These are phyloP conservation scores for Symphodus melops DNA, from an alignment of 2,113 vertebrate genomes.

Conservation along the genomic window DNA sequence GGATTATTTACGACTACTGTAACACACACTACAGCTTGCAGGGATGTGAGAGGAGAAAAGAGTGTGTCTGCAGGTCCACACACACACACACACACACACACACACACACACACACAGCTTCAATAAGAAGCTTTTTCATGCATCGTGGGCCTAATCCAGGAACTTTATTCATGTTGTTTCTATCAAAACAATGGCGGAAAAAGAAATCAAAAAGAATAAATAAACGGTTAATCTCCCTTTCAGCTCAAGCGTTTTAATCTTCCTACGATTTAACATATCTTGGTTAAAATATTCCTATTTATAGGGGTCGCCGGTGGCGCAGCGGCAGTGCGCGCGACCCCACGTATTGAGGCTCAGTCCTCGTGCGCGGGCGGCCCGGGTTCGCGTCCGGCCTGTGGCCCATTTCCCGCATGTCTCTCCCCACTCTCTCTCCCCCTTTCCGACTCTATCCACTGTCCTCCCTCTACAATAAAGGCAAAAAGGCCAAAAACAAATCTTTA, in stretches of 20 bases:
- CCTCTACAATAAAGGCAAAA: too few relatives aligned
- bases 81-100: not conserved
- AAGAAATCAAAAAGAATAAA: not conserved
- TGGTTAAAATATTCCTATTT: constrained; percentile 4
- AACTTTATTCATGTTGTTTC: constrained; percentile 25
- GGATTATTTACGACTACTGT: constrained; percentile 43
- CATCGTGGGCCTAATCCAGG: constrained; percentile 19
- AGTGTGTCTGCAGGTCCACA: constrained; percentile 1
- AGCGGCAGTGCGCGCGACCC: too few relatives aligned
- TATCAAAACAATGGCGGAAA: constrained; percentile 5
- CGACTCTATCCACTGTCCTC: too few relatives aligned
- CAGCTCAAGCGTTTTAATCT: not conserved
- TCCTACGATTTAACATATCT: not conserved
- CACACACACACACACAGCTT: not conserved
- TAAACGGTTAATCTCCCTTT: not conserved
- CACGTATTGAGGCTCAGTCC: too few relatives aligned
- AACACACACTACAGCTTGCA: constrained; percentile 26
- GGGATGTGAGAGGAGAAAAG: not conserved
- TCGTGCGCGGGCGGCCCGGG: too few relatives aligned
- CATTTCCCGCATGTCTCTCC: too few relatives aligned
- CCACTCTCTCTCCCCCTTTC: too few relatives aligned
- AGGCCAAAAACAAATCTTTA: too few relatives aligned
- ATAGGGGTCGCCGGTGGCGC: too few relatives aligned
- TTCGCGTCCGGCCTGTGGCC: too few relatives aligned
- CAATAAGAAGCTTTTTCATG: constrained; percentile 36